Percentiles rank a stretch among this genome's conserved stretches.
Evolutionary conservation across 2,888 invertebrate species (phyloP).

Genomic region (Torymus aiolomorphi): DNA sequence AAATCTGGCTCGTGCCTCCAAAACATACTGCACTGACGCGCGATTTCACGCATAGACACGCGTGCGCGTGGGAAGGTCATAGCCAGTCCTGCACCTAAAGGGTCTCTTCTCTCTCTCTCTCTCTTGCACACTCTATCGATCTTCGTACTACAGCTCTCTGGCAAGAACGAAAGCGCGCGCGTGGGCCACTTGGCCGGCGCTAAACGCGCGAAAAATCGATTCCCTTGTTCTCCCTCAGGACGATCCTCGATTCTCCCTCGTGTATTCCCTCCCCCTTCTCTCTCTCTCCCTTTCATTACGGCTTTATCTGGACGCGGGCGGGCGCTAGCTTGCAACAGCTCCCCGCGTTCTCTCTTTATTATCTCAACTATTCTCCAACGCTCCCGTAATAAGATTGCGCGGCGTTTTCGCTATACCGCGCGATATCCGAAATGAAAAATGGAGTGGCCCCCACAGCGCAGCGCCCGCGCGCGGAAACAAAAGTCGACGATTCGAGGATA

Average conservation of each 20-base stretch:
- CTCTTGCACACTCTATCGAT: conserved; percentile 4
- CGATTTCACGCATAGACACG: conserved; percentile 36
- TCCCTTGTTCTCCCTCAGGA: conserved; percentile 11
- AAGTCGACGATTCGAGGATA: conserved; percentile 16
- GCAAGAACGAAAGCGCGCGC: not conserved
- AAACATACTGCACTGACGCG: conserved; percentile 20
- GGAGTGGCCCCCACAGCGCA: conserved; percentile 8
- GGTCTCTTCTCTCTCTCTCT: no score
- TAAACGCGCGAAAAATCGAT: conserved; percentile 62
- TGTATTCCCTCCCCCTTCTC: conserved; percentile 17
- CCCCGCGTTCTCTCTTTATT: conserved; percentile 38
- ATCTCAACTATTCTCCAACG: conserved; percentile 33
- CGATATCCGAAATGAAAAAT: conserved; percentile 52
- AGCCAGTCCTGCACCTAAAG: conserved; percentile 23
- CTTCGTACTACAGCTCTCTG: not conserved
- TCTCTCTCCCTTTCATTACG: conserved; percentile 40
- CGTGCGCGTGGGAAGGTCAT: conserved; percentile 12
- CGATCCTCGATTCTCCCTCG: conserved; percentile 18
- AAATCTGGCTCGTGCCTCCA: no score
- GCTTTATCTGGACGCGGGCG: conserved; percentile 24
- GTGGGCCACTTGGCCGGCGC: conserved; percentile 45
- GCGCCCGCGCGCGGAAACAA: conserved; percentile 40
- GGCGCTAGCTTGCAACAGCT: no score
- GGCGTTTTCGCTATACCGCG: conserved; percentile 19
- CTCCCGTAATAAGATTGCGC: conserved; percentile 51